Base-by-base conservation (phyloP, 2,888 invertebrate genomes). In the Ophioninae sp. region DNA sequence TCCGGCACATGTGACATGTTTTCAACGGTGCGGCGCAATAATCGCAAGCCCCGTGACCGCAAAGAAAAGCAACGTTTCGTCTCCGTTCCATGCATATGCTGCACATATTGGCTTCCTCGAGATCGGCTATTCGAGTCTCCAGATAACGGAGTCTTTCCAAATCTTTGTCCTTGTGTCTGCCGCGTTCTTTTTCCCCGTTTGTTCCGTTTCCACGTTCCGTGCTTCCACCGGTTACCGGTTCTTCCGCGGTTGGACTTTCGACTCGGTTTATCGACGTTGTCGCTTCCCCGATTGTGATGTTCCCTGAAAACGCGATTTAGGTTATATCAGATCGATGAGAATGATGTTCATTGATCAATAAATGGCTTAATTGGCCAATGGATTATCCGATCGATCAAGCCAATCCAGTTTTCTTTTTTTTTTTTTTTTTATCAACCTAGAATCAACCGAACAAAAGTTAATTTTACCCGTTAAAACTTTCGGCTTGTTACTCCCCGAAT, bases 11-110 rank as follows among this genome's bases (percentile, higher is more conserved):
- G 93, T 97, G 97, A 93, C 97, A 98, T 23, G 95, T 96, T 89
- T 96, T 95, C 56, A 98, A 93, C 0, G 97, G 96, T 85, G 96
- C 95, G 0, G 97, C 96, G 91, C 98, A 98, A 87, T 95, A 95
- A 75, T 96, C 95, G 92, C 98, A 98, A 17, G 97, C 96, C 30
- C 96, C 96, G 89, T 98, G 98, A 1, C 98, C 98, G 89, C 98
- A 98, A n/a, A 97, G 94, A 92, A 98, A 98, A 30, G 96, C 97
- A 23, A 97, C 96, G 90, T 97, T 97, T 57, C 96, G 94, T 83
- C 95, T 95, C 56, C 97, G 94, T 90, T 98, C 97, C 97, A 98
- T 97, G 91, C 98, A 98, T 87, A 98, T 97, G 78, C 96, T 96
- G 90, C 98, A 98, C 91, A 96, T 95, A 89, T 96, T 96, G 21